phyloP scores from a whole-genome alignment of 2,888 invertebrate genomes.

The Eumacrocentrus americanus region DNA sequence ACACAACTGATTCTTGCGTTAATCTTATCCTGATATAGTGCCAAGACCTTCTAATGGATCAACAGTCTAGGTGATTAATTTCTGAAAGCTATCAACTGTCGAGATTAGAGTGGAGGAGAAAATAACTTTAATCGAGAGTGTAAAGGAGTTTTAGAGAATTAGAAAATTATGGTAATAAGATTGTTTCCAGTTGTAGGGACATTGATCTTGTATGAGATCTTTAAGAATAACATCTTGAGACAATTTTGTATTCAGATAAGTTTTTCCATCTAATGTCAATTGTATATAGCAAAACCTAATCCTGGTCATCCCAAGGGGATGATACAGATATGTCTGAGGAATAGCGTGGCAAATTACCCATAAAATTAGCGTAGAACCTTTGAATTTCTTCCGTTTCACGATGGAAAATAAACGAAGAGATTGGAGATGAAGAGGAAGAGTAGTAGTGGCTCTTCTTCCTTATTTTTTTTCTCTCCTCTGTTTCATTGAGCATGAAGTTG shows the following conservation, averaged over 20 bases:
- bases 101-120: too few relatives aligned
- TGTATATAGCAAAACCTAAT: conserved; percentile 22
- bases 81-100: conserved; percentile 1
- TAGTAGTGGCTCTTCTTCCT: conserved; percentile 7
- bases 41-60: conserved; percentile 24
- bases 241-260: conserved; percentile 20
- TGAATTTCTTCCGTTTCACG: conserved; percentile 38
- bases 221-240: neutral
- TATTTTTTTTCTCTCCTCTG: conserved; percentile 26
- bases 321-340: conserved; percentile 21
- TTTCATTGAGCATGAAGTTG: conserved; percentile 45
- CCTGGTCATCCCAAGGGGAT: conserved; percentile 32
- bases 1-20: conserved; percentile 34
- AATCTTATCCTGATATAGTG: conserved; percentile 41
- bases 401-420: conserved; percentile 36
- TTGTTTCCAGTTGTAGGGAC: too few relatives aligned
- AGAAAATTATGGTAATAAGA: too few relatives aligned
- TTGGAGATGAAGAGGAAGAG: conserved; percentile 12
- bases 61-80: conserved; percentile 21
- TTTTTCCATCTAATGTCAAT: neutral
- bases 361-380: conserved; percentile 45
- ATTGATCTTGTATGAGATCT: neutral
- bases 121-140: too few relatives aligned
- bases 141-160: too few relatives aligned
- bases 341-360: conserved; percentile 42